Evolutionary conservation across 2,797 vertebrate species (phyloP).

Genomic region (Esox lucius): DNA sequence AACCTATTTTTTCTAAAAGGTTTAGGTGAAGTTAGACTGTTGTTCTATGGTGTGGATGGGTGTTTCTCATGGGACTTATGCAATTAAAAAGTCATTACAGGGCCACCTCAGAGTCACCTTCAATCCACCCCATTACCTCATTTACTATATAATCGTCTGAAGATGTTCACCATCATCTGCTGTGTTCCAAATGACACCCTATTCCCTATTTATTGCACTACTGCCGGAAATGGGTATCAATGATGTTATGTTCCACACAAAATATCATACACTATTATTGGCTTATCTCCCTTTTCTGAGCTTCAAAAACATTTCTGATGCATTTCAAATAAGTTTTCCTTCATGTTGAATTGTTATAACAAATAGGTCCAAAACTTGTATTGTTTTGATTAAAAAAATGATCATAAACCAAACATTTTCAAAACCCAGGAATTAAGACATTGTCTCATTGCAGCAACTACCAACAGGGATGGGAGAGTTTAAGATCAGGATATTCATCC

Average conservation of each 20-base stretch:
- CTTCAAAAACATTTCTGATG: background rate
- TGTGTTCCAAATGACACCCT: background rate
- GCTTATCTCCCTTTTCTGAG: background rate
- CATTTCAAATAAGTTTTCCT: too few species aligned
- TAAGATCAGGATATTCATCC: too few species aligned
- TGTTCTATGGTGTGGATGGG: constrained; percentile 8
- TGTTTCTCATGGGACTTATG: constrained; percentile 3
- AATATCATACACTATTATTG: too few species aligned
- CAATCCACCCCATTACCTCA: constrained; percentile 1
- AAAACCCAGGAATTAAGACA: too few species aligned
- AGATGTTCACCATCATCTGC: background rate
- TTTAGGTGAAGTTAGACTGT: constrained; percentile 10
- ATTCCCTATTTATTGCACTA: background rate
- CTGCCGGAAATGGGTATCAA: background rate
- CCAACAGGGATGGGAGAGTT: too few species aligned
- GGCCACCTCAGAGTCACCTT: constrained; percentile 14
- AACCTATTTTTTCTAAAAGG: too few species aligned
- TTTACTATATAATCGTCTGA: constrained; percentile 1
- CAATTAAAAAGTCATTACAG: constrained; percentile 29
- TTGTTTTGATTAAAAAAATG: too few species aligned
- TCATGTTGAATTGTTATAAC: too few species aligned
- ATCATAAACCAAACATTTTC: too few species aligned
- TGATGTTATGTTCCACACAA: background rate
- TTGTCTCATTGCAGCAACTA: too few species aligned
- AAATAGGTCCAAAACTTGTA: too few species aligned